Percentiles rank a stretch among this genome's conserved stretches.
These are phyloP conservation scores for Drosophila rellima DNA, from an alignment of 2,888 invertebrate genomes.

Conservation along the genomic window DNA sequence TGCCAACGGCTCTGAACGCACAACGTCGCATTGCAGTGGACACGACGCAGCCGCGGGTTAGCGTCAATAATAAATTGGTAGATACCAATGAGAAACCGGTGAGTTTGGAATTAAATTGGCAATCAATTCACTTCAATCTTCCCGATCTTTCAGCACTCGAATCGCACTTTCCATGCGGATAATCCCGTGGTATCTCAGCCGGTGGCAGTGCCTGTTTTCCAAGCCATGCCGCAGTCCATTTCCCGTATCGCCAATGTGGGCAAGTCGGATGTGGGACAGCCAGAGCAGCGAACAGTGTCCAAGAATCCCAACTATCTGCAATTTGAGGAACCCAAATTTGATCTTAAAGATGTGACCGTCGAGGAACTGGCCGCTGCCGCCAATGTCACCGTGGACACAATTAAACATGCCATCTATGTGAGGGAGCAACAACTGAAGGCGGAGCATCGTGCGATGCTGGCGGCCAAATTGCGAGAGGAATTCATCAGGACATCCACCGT, in stretches of 20 bases:
- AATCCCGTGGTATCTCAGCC: constrained; percentile 78
- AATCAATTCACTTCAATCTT: background rate
- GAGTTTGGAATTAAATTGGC: constrained; percentile 1
- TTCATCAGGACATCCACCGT: constrained; percentile 86
- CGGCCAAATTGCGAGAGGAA: constrained; percentile 79
- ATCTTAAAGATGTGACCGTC: constrained; percentile 85
- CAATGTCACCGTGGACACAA: constrained; percentile 92
- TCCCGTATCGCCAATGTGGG: constrained; percentile 73
- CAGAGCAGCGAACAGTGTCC: constrained; percentile 59
- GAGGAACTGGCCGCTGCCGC: constrained; percentile 89
- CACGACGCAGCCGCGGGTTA: constrained; percentile 76
- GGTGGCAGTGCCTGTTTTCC: constrained; percentile 86
- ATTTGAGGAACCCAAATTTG: constrained; percentile 83
- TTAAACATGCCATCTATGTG: constrained; percentile 91
- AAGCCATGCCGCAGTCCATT: constrained; percentile 87
- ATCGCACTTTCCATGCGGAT: constrained; percentile 82
- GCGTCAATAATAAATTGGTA: constrained; percentile 79
- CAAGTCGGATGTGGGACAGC: constrained; percentile 40
- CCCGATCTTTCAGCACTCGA: constrained; percentile 57
- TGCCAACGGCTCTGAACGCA: constrained; percentile 39
- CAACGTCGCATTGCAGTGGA: constrained; percentile 82
- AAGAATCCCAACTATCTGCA: constrained; percentile 82
- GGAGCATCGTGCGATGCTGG: constrained; percentile 86
- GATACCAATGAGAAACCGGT: constrained; percentile 71
- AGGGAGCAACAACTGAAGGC: constrained; percentile 90